Percentiles rank a stretch among this genome's conserved stretches.
Conservation (phyloP, 2,797 vertebrate genomes). For the Gymnoscopelus microlampas region DNA sequence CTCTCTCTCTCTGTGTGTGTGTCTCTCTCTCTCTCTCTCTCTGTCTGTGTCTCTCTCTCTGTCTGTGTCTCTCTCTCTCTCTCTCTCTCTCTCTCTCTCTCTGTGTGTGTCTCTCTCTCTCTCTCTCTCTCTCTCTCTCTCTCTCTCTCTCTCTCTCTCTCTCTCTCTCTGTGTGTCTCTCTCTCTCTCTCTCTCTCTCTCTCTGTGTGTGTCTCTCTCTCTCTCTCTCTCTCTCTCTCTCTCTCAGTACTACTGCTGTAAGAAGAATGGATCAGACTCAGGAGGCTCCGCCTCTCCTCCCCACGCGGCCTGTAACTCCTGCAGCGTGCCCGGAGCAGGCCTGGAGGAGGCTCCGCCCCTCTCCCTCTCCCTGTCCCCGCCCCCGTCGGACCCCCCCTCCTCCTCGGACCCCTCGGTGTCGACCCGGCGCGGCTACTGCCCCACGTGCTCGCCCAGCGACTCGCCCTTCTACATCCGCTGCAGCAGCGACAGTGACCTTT, state of each 20-base stretch:
- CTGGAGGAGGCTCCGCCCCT: slow-evolving; percentile 83
- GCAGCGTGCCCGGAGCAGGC: slow-evolving; percentile 81
- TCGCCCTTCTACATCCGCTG: slow-evolving; percentile 90
- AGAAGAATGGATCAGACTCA: slow-evolving; percentile 87
- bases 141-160: no score
- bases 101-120: no score
- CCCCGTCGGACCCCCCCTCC: slow-evolving; percentile 72
- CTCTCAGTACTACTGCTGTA: slow-evolving; percentile 97
- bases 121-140: no score
- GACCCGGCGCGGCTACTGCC: slow-evolving; percentile 81
- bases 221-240: background rate
- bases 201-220: background rate
- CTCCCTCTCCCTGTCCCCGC: slow-evolving; percentile 68
- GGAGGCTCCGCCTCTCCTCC: slow-evolving; percentile 81
- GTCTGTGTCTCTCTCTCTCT: no score
- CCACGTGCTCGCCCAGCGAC: slow-evolving; percentile 89
- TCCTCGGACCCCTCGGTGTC: slow-evolving; percentile 77
- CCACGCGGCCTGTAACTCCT: slow-evolving; percentile 89
- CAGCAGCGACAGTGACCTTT: no score
- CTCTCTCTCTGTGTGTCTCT: background rate
- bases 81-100: no score
- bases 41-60: no score
- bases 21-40: no score
- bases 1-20: no score
- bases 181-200: background rate